These are phyloP conservation scores for Tryphoninae sp. DNA, from an alignment of 2,888 invertebrate genomes.

Conservation along the genomic window DNA sequence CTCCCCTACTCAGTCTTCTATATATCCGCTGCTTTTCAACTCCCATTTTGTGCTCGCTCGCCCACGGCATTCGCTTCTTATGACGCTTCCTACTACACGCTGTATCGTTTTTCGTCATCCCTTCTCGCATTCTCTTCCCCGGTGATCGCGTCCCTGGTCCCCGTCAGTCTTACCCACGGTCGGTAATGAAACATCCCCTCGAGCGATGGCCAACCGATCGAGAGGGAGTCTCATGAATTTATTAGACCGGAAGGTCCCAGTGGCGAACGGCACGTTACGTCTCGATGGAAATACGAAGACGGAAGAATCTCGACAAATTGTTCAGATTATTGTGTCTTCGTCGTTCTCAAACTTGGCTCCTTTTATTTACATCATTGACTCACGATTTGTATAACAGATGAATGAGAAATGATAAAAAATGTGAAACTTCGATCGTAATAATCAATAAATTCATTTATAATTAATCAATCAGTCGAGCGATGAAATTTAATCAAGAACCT, in stretches of 20 bases:
- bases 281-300: constrained; percentile 45
- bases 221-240: constrained; percentile 66
- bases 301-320: constrained; percentile 62
- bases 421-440: background rate
- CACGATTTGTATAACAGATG: constrained; percentile 50
- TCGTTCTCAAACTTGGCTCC: constrained; percentile 30
- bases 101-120: constrained; percentile 26
- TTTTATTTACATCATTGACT: constrained; percentile 22
- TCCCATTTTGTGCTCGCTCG: constrained; percentile 44
- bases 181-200: background rate
- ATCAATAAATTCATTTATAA: too few relatives aligned
- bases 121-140: constrained; percentile 38
- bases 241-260: constrained; percentile 68
- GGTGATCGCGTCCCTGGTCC: constrained; percentile 11
- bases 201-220: constrained; percentile 37
- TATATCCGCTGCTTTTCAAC: constrained; percentile 39
- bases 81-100: constrained; percentile 14
- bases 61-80: constrained; percentile 64
- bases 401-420: background rate
- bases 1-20: constrained; percentile 29
- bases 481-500: too few relatives aligned
- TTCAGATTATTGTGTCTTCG: constrained; percentile 39
- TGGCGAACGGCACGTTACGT: constrained; percentile 32
- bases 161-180: background rate
- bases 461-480: too few relatives aligned